Evolutionary conservation across 2,888 invertebrate species (phyloP), one percentile per base, ranked within the genome.

Genomic region (Scaptomyza cyrtandrae): DNA sequence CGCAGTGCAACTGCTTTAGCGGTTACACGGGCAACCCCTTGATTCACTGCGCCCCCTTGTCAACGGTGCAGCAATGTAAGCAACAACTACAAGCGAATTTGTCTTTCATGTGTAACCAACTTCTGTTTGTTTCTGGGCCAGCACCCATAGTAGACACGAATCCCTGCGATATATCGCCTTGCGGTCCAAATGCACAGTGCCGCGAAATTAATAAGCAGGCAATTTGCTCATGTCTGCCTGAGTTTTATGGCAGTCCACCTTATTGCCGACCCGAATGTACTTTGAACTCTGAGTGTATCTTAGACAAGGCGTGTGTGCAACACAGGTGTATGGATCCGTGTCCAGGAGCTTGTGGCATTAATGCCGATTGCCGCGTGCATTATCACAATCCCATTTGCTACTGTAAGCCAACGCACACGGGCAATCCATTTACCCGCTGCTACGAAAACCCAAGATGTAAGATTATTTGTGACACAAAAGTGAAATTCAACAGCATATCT

Each of bases 191-290:
- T 86, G 93, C 95, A 33, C 90, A 93, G 78, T 96, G 95, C 78
- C 93, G 91, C 61, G 93, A 93, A 45, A 84, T 92, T 10, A 93
- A 93, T 60, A 92, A 93, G 50, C 93, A 94, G 52, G 94, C 96
- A 1, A 93, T 94, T 31, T 96, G 96, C 81, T 94, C 95, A 5
- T 96, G 96, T 84, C 93, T 95, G 13, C 93, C 94, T 2, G 94
- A 94, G 44, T 96, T 94, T 90, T 93, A 94, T 50, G 95, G 95
- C 31, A 93, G 93, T n/a, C 96, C 97, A 33, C 96, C 96, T 5
- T 94, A 94, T 72, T 97, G 97, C 89, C 93, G 95, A 71, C 96
- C 96, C 0, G 96, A 96, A 91, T 96, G 96, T 89, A 93, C 94
- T 11, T 93, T 94, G 58, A 96, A 96, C 86, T 93, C 93, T 33